Base-by-base conservation (phyloP, 2,888 invertebrate species). In the Arge pagana region DNA sequence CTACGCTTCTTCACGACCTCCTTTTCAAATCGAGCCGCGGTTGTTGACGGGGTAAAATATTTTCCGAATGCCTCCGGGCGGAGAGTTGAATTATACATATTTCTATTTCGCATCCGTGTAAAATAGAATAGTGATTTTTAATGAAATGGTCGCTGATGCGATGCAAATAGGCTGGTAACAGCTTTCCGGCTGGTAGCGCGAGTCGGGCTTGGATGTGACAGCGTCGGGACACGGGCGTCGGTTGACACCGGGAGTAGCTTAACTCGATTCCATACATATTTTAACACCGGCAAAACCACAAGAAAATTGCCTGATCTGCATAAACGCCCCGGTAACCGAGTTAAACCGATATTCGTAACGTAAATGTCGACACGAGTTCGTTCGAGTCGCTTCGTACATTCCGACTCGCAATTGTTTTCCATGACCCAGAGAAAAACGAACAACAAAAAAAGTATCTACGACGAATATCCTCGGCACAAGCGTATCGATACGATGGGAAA, bases 261-360 rank as follows among this genome's bases (percentile, higher is more conserved):
- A 72, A 74, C 73, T 72, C 70, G 65, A 71, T 72, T 70, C 74
- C 67, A 74, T 74, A 74, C 74, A 74, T 74, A 74, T 74, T 74
- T 74, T 72, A 74, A 74, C 74, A 71, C 67, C 62, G 61, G 62
- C 68, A 63, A 69, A 74, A 73, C 71, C 72, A 66, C 71, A 73
- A 74, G 74, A 74, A 74, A 74, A 74, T 74, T 74, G 74, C 66
- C 65, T 68, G 68, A 69, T 71, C 70, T 70, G 67, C 71, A 72
- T 74, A 74, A 74, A 72, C 67, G 69, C 66, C 68, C 70, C 68
- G 66, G 64, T 62, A 68, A 67, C 68, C 66, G 59, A 64, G 67
- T 70, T 70, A 68, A 64, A 67, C 57, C 50, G 55, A 45, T 45
- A 45, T 45, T 23, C 45, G 45, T 45, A 45, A 45, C 35, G 45